phyloP scores from a whole-genome alignment of 2,113 vertebrate genomes.

The Microcebus ravelobensis region DNA sequence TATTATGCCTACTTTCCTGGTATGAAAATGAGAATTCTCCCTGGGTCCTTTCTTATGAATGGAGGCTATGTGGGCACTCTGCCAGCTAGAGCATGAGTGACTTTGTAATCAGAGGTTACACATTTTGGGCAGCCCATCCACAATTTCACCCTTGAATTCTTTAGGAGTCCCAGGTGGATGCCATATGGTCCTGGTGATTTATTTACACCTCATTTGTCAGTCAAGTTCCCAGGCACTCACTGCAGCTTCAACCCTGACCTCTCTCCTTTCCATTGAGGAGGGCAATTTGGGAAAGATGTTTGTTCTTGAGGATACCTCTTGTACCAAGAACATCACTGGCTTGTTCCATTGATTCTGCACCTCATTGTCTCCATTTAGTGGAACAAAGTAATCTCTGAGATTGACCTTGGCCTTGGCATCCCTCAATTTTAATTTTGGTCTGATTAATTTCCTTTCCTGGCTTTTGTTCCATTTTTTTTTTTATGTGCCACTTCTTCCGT shows the following conservation, averaged over 20 bases:
- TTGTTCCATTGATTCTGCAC: not conserved
- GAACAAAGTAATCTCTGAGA: constrained; percentile 17
- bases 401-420: not conserved
- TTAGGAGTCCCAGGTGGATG: constrained; percentile 64
- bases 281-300: not conserved
- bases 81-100: constrained; percentile 54
- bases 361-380: not conserved
- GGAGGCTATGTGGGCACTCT: constrained; percentile 36
- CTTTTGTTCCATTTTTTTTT: not conserved
- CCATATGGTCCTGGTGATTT: constrained; percentile 73
- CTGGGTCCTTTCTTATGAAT: constrained; percentile 70
- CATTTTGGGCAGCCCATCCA: constrained; percentile 63
- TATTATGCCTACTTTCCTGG: not conserved
- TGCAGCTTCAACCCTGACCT: constrained; percentile 4
- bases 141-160: constrained; percentile 76
- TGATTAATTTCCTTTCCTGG: constrained; percentile 58
- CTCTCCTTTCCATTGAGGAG: not conserved
- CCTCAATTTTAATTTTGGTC: constrained; percentile 61
- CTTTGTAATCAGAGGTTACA: constrained; percentile 73
- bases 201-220: constrained; percentile 67
- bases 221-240: constrained; percentile 20
- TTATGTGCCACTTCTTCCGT: not conserved
- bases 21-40: constrained; percentile 45
- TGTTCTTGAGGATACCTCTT: not conserved
- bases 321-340: not conserved